Base-by-base conservation (phyloP, 2,888 invertebrate species). In the Drosophila emarginata region DNA sequence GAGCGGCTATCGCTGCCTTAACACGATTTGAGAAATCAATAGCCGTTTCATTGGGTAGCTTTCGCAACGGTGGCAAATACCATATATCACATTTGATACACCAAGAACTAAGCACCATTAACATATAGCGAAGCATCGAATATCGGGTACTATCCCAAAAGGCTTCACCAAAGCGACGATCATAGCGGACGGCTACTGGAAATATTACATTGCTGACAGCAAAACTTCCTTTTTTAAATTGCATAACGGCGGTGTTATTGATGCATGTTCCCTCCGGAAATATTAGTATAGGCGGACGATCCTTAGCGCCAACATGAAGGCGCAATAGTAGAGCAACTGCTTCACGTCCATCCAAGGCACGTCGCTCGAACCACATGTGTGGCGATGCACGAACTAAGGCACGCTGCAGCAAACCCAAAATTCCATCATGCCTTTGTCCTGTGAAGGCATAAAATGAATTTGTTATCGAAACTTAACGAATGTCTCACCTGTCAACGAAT, bases 231-330 rank as follows among this genome's bases (percentile, higher is more conserved):
- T 99, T 99, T 92, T 99, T 99, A 93, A 99, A 99, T 93, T 98
- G 98, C 99, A 99, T 99, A 1, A 99, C 99, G 0, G 98, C 98
- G 0, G 99, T 99, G 92, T 99, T 99, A 91, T 99, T 99, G 89
- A 99, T 99, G 92, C 99, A 99, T 0, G 99, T 99, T 64, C 99
- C 99, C 92, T 99, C 99, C 0, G 99, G 99, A 91, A 99, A 99
- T 83, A 99, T 98, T 18, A 99, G 93, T 89, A 99, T 98, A 0
- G 99, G 99, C 0, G 98, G 96, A 91, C 98, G 98, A 79, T 95
- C 94, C 0, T 95, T 94, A 85, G 97, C 96, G 0, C 96, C 95
- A 11, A 98, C 96, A 91, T 99, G 99, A 80, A 96, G 95, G 76
- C 95, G 95, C 77, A 99, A 92, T 80, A 98, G 94, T 83, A 93